These are phyloP conservation scores for Tolypeutes matacus DNA, from an alignment of 2,797 vertebrate species.

Conservation along the genomic window DNA sequence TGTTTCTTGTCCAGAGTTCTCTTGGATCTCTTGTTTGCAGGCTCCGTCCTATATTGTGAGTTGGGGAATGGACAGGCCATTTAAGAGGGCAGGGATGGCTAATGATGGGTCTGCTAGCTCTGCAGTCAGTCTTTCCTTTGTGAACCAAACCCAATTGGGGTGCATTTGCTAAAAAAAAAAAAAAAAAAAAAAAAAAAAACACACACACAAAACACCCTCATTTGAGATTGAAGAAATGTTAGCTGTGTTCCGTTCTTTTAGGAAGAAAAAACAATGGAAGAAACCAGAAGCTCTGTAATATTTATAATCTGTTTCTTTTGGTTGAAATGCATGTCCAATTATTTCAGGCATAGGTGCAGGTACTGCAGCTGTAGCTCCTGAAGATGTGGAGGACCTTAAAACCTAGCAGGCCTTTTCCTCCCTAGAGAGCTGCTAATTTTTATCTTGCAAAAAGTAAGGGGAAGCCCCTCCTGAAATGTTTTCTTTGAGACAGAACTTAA, in stretches of 20 bases:
- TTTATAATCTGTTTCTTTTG: constrained; percentile 36
- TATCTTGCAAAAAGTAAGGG: constrained; percentile 74
- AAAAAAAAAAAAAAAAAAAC: background rate
- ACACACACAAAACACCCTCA: background rate
- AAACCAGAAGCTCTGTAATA: constrained; percentile 33
- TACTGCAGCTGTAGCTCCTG: background rate
- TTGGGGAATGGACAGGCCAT: constrained; percentile 78
- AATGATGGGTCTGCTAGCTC: constrained; percentile 83
- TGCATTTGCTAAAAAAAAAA: constrained; percentile 77
- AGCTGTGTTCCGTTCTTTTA: constrained; percentile 67
- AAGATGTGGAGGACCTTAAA: constrained; percentile 48
- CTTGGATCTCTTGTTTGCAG: constrained; percentile 82
- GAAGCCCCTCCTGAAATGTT: constrained; percentile 72
- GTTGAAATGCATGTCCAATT: background rate
- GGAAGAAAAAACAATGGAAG: background rate
- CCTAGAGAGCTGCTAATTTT: constrained; percentile 73
- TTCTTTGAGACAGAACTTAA: constrained; percentile 78
- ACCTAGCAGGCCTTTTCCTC: constrained; percentile 18
- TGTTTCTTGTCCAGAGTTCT: constrained; percentile 80
- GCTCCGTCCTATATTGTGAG: constrained; percentile 81
- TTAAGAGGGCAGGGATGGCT: constrained; percentile 82
- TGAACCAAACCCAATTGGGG: constrained; percentile 83
- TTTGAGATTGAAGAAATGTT: constrained; percentile 73
- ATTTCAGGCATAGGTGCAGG: constrained; percentile 51
- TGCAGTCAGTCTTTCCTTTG: constrained; percentile 81